phyloP scores from a whole-genome alignment of 2,888 invertebrate species.

The Empis livida region DNA sequence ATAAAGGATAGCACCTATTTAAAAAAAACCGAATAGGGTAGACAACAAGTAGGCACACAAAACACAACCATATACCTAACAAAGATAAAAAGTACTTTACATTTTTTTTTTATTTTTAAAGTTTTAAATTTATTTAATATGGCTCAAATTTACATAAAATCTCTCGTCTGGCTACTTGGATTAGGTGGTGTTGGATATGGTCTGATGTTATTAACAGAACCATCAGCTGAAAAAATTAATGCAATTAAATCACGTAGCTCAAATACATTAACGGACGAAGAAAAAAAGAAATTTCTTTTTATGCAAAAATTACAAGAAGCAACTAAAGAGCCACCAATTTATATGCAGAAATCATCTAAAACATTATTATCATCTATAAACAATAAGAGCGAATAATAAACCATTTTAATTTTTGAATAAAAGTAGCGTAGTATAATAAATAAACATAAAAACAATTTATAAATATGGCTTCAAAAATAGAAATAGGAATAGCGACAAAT shows the following conservation, averaged over 20 bases:
- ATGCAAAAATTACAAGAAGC: conserved; percentile 25
- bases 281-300: conserved; percentile 25
- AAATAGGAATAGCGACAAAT: background rate
- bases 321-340: conserved; percentile 19
- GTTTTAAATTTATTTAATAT: conserved; percentile 8
- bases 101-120: conserved; percentile 8
- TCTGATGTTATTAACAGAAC: conserved; percentile 43
- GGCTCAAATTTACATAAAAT: conserved; percentile 30
- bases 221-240: conserved; percentile 35
- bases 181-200: conserved; percentile 48
- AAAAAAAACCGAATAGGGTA: conserved; percentile 19
- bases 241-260: conserved; percentile 21
- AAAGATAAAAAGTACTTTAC: conserved; percentile 4
- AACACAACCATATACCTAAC: background rate
- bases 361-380: no score
- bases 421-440: background rate
- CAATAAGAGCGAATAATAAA: no score
- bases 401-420: no score
- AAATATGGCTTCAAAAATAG: background rate
- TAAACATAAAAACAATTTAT: no score
- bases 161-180: conserved; percentile 45
- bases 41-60: background rate
- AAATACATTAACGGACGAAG: conserved; percentile 15
- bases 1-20: conserved; percentile 5
- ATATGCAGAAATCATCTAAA: conserved; percentile 13